Evolutionary conservation across 2,888 invertebrate genomes (phyloP), one percentile per base, ranked within the genome.

Genomic region (Dasysyrphus tricinctus): DNA sequence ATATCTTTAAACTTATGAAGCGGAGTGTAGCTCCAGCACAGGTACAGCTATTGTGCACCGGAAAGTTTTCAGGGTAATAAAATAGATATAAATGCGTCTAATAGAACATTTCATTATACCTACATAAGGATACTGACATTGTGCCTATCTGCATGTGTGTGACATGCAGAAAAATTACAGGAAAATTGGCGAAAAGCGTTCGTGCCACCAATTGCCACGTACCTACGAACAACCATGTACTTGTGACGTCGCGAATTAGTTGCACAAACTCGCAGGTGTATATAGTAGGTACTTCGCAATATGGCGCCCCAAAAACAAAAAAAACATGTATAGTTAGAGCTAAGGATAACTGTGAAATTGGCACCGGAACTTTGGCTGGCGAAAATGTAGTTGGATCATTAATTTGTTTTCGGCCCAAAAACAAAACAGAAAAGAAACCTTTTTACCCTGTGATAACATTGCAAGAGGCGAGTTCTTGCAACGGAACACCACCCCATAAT

Each of bases 1-100:
- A 44, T 19, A 5, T 51, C 24, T 3, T 14, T 8, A 39, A 24
- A 61, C 4, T 3, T 3, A 3, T 29, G 19, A 14, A 29, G n/a
- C 34, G 34, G 57, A 57, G 24, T 70, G 61, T 72, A 72, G 19
- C 12, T 24, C n/a, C n/a, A n/a, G n/a, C n/a, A 5, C 2, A 7
- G 34, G 9, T 54, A 56, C 34, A 57, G 16, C 16, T 37, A 57
- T 57, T 57, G 57, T 54, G 29, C 65, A 80, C 70, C 75, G 86
- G 75, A 86, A 86, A 82, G 82, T 86, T 86, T 85, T 34, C 82
- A 70, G 82, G 75, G 75, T 78, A 82, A 86, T 86, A 82, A 86
- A 86, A 82, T 79, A 86, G 86, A 86, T 86, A 86, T 59, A 86
- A 86, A 86, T 86, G 82, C 86, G 86, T 86, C 86, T 86, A 82